A percentile compares a stretch with the other conserved stretches of the same genome.
phyloP scores from a whole-genome alignment of 2,113 vertebrate genomes.

The Phasianus colchicus region DNA sequence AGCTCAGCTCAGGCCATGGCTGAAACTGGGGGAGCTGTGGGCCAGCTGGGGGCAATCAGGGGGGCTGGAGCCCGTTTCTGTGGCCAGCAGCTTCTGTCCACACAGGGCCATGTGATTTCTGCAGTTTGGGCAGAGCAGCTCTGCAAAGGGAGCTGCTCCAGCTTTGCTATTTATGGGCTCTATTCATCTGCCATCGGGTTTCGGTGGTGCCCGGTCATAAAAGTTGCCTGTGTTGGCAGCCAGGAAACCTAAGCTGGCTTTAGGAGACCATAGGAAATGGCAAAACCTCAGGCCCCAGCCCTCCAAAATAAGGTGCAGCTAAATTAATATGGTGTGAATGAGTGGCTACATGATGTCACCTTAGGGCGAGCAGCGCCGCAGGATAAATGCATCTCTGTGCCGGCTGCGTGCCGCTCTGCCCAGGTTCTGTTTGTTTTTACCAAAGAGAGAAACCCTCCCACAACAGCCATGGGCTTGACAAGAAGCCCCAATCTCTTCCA shows the following conservation, averaged over 20 bases:
- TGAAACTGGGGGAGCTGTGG: background rate
- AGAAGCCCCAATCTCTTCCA: background rate
- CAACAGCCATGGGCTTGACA: background rate
- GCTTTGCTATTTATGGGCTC: background rate
- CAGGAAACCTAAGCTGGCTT: background rate
- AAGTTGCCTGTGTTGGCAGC: background rate
- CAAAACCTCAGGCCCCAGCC: background rate
- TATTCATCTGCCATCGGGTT: background rate
- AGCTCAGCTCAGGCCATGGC: accelerated
- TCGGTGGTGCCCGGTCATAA: background rate
- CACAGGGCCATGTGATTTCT: background rate
- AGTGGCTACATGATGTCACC: background rate
- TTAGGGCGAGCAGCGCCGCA: accelerated
- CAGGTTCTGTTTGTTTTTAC: no score
- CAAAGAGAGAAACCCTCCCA: background rate
- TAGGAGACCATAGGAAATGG: background rate
- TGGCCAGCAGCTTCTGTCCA: background rate
- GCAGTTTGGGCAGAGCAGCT: background rate
- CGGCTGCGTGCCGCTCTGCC: background rate
- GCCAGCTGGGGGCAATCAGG: background rate
- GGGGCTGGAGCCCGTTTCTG: accelerated
- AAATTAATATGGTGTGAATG: slow-evolving; percentile 7
- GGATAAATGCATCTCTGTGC: slow-evolving; percentile 18
- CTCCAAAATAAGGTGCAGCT: slow-evolving; percentile 36
- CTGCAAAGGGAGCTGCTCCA: background rate